Evolutionary conservation across 1,140 invertebrate species (phyloP), one percentile per base, ranked within the genome.

Genomic region (Oedothorax gibbosus): DNA sequence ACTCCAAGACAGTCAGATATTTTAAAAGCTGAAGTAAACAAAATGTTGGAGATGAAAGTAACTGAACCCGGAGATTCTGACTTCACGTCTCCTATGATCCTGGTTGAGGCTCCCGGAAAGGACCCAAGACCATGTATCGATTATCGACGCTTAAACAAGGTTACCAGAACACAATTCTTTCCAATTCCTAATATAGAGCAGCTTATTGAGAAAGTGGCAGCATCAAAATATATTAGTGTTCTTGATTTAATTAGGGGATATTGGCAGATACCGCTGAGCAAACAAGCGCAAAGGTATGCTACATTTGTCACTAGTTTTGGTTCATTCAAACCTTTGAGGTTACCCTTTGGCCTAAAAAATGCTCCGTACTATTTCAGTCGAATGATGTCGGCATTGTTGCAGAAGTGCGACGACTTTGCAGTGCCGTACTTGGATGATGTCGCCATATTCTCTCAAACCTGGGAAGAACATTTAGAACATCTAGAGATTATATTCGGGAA

Each of bases 351-450:
- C 35, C 35, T 35, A 1, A 78, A 78, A 54, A 80, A 80, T 80
- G 64, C 64, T 15, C 64, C 77, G 20, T 80, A 68, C n/a, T 71
- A 49, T 35, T 81, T 81, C 66, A 60, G 54, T 35, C 53, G 65
- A 62, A n/a, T 73, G 35, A 65, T 73, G 57, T 56, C 57, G 9
- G 7, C 64, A 8, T 18, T 83, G 18, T 83, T 83, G 54, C n/a
- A 21, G 35, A 56, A 54, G 0, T 64, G 57, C 64, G 80, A 83
- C 64, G 51, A 35, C 0, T 75, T 21, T 75, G 49, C 57, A 14
- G 56, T 83, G 15, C 71, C 57, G 4, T 83, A 83, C 50, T 9
- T 83, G 10, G 80, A 83, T 49, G 69, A 83, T 56, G 20, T 73
- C 6, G 69, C 80, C 11, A 65, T 83, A 2, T 75, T 83, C 56